Evolutionary conservation across 2,797 vertebrate species (phyloP).

Genomic region (Scolopax bukidnonensis): DNA sequence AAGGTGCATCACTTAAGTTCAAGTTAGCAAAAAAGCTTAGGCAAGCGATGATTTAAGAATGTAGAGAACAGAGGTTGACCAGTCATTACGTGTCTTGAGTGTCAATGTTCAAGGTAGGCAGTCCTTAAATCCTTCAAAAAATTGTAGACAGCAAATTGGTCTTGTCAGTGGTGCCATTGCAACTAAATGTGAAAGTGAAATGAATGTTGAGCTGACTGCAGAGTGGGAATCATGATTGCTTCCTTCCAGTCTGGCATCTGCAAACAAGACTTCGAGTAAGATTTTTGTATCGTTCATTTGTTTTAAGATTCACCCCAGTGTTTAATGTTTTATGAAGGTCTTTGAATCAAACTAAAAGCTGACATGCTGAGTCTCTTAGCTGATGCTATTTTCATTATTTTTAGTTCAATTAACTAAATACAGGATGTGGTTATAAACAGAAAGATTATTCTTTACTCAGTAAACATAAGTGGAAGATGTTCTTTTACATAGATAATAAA

Average conservation of each 20-base stretch:
- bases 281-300: neutral
- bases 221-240: neutral
- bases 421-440: neutral
- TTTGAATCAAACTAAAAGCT: neutral
- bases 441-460: neutral
- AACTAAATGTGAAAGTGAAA: neutral
- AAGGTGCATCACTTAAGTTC: neutral
- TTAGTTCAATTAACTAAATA: neutral
- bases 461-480: neutral
- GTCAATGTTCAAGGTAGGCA: neutral
- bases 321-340: neutral
- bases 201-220: neutral
- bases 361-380: neutral
- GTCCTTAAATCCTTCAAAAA: neutral
- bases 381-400: neutral
- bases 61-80: neutral
- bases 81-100: neutral
- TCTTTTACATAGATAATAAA: neutral
- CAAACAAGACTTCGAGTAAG: neutral
- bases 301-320: neutral
- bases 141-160: neutral
- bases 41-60: neutral
- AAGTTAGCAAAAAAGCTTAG: neutral
- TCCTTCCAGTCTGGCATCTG: neutral
- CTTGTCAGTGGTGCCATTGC: neutral